Evolutionary conservation across 37 sponge, comb jelly and placozoan species (phyloP), one percentile per base, ranked within the genome.

Genomic region (Lycopodina hypogea): DNA sequence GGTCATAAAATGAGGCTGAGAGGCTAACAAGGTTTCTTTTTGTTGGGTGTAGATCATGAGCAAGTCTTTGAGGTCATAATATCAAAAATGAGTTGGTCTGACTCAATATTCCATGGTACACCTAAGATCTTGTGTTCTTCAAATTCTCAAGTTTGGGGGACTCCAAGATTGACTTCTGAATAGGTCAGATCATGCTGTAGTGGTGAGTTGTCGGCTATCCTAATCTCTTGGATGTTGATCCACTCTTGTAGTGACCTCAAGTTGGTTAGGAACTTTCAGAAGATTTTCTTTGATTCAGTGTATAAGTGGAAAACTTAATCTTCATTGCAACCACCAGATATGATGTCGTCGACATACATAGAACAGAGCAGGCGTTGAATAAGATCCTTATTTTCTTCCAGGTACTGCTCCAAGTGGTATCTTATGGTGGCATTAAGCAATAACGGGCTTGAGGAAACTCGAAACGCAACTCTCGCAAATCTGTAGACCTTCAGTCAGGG

Each of bases 281-380:
- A 66, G 67, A 67, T 59, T 60, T 45, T 42, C 71, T 87, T 80
- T 28, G 82, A 53, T 48, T 57, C 61, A 3, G 38, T 51, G 77
- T 69, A 87, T 18, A 80, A 29, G 3, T 58, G 24, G 38, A 61
- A 81, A 3, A 61, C 81, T 55, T 80, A 50, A 15, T 79, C 81
- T 56, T 86, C 87, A 69, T 57, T 52, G 53, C 68, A 30, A 34
- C 62, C 77, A 55, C 87, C 87, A 60, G 77, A 34, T 56, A 76
- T 48, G 24, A 85, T 74, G 45, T 87, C 81, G 38, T 87, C 87
- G 56, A 87, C 87, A 45, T 87, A 87, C 87, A 57, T 68, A 0
- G 87, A 87, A 22, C 42, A 38, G 2, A 69, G 42, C 63, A 87
- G 35, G 12, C 42, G 50, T 9, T 17, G 18, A 39, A 87, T 72